Evolutionary conservation across 2,113 vertebrate species (phyloP), one percentile per base, ranked within the genome.

Genomic region (Coturnix japonica): DNA sequence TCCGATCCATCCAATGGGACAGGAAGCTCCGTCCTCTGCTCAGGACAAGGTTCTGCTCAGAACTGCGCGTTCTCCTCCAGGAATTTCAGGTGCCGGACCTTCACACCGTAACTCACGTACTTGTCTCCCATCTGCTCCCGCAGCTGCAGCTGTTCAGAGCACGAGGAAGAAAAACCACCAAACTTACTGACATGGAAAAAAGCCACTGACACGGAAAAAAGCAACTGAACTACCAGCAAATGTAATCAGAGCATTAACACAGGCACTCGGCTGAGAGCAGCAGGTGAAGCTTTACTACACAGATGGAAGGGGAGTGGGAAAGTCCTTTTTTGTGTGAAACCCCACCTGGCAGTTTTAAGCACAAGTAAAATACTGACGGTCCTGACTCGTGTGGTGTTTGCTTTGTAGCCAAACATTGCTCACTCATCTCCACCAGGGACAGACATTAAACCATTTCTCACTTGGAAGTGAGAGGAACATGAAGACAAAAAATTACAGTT

Each of bases 51-150:
- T 46, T 89, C 53, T 73, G 76, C 46, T 98, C 95, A 98, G 96
- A 98, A 97, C 83, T 97, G 97, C 95, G 98, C 90, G 87, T 98
- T 96, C 97, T 98, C 99, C 97, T 99, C 99, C 85, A 99, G 99
- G 92, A 99, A 99, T 94, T 99, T 99, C 43, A 99, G 96, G 74
- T 99, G 99, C 33, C 97, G 98, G 94, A 98, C 98, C 98, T 99
- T 99, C 13, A 98, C 97, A 9, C 98, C 97, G 64, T 99, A 99
- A 43, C 93, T 54, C 20, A 72, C 83, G 15, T 99, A 99, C 75
- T 99, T 99, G 74, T 98, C 98, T 70, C 99, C 98, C 98, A 99
- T 98, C 19, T 98, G 97, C 65, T 98, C 92, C 90, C 88, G 98
- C 86, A 99, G 96, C 94, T 79, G 94, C 90, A 98, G 89, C 99